A percentile compares a stretch with the other conserved stretches of the same genome.
Evolutionary conservation across 2,113 vertebrate species (phyloP).

Genomic region (Cricetomys ansorgei): DNA sequence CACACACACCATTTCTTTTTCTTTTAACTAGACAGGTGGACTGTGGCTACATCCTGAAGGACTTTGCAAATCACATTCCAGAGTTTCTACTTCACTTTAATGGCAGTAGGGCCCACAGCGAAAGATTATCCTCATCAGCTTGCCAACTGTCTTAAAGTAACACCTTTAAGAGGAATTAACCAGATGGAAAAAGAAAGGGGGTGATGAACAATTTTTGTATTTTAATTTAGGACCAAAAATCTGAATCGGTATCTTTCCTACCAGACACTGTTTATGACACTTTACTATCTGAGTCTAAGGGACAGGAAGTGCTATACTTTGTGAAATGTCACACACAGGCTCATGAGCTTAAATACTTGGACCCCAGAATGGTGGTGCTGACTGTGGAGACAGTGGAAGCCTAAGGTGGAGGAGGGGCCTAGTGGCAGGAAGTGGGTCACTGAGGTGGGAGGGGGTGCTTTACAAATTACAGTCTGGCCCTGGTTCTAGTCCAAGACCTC

Average conservation of each 20-base stretch:
- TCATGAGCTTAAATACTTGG: neutral
- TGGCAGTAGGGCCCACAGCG: neutral
- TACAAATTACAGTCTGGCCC: neutral
- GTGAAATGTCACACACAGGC: neutral
- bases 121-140: neutral
- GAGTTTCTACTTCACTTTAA: neutral
- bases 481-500: neutral
- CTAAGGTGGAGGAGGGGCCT: neutral
- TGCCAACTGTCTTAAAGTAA: constrained; percentile 16
- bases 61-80: neutral
- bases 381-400: neutral
- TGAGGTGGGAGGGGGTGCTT: neutral
- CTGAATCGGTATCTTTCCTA: neutral
- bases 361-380: neutral
- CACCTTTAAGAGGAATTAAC: neutral
- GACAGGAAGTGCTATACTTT: neutral
- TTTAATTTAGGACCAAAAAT: neutral
- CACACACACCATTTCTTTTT: neutral
- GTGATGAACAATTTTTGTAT: constrained; percentile 20
- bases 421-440: neutral
- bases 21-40: neutral
- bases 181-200: neutral
- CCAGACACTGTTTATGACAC: neutral
- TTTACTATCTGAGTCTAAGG: constrained; percentile 10
- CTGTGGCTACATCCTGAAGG: neutral